Evolutionary conservation across 2,797 vertebrate species (phyloP).

Genomic region (Podargus strigoides): DNA sequence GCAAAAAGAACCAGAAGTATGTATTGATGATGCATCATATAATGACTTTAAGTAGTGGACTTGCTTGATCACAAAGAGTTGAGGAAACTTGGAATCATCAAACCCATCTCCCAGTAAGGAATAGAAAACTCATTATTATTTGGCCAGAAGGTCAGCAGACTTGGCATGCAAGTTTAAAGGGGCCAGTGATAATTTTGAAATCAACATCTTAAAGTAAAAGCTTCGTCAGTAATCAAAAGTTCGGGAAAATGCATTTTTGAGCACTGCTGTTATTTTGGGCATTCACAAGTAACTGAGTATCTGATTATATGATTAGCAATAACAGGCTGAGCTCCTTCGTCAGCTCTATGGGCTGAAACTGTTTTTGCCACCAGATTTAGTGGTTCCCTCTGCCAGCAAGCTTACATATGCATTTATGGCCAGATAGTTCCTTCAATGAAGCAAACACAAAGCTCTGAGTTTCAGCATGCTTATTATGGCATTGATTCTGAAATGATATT

Average conservation of each 20-base stretch:
- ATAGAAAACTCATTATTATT: conserved; percentile 8
- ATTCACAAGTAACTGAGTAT: neutral
- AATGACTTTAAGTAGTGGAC: neutral
- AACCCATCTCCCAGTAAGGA: neutral
- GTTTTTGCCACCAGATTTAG: neutral
- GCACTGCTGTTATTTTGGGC: neutral
- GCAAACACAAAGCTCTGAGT: neutral
- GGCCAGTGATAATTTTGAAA: neutral
- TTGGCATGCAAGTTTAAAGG: neutral
- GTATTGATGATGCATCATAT: neutral
- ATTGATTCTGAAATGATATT: neutral
- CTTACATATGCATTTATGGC: neutral
- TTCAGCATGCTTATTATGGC: neutral
- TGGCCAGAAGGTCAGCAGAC: neutral
- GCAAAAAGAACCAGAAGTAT: neutral
- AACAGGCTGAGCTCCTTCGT: neutral
- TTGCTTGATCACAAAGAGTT: neutral
- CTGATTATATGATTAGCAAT: neutral
- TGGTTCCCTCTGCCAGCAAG: neutral
- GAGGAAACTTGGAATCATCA: neutral
- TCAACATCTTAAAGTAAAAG: neutral
- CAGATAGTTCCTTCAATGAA: neutral
- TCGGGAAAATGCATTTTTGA: neutral
- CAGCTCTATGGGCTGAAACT: neutral
- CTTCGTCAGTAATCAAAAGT: neutral